phyloP scores from a whole-genome alignment of 2,113 vertebrate species.

The Pachycephala philippinensis region DNA sequence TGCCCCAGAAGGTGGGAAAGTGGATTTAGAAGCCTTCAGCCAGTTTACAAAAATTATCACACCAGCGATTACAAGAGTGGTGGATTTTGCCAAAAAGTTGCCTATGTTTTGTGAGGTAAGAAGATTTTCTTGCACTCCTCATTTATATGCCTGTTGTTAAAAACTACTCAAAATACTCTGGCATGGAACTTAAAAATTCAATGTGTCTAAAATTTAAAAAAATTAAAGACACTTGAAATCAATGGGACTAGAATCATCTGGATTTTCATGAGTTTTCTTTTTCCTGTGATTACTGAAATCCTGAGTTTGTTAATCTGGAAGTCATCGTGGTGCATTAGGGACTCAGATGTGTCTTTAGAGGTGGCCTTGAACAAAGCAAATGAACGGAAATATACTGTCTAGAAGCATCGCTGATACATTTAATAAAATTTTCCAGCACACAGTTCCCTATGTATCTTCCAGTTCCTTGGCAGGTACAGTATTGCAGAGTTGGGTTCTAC shows the following conservation, averaged over 20 bases:
- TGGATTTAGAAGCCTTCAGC: slow-evolving; percentile 99
- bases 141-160: background rate
- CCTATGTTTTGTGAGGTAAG: slow-evolving; percentile 99
- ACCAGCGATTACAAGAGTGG: slow-evolving; percentile 99
- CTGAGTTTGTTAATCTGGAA: background rate
- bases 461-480: background rate
- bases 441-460: background rate
- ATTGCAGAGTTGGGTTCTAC: background rate
- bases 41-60: slow-evolving; percentile 99
- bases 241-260: background rate
- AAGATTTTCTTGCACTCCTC: background rate
- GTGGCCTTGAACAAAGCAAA: background rate
- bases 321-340: background rate
- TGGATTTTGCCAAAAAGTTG: slow-evolving; percentile 99
- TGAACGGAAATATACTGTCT: background rate
- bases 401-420: background rate
- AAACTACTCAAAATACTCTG: background rate
- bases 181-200: background rate
- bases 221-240: background rate
- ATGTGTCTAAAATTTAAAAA: background rate
- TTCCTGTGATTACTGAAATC: background rate
- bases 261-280: background rate
- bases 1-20: slow-evolving; percentile 92
- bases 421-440: background rate
- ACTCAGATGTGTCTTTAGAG: background rate